Conservation (phyloP, 2,797 vertebrate species). For the Oceanodroma leucorhoa region DNA sequence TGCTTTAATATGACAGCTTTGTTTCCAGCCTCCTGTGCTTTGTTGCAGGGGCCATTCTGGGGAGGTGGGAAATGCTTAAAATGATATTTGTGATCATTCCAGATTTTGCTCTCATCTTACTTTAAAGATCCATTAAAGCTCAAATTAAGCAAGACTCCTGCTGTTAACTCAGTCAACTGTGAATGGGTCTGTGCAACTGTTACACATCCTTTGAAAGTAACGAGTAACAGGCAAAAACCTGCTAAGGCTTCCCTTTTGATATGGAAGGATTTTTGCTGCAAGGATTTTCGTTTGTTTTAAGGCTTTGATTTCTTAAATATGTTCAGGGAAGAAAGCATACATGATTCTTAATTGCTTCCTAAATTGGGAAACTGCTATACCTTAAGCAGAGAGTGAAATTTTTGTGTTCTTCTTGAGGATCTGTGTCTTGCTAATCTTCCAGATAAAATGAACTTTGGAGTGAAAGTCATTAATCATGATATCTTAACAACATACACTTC, state of each 20-base stretch:
- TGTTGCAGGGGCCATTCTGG: constrained; percentile 32
- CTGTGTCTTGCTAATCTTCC: constrained; percentile 59
- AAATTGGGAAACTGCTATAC: constrained; percentile 20
- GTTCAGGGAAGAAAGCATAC: constrained; percentile 64
- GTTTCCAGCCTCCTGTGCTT: constrained; percentile 2
- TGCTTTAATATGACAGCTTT: not conserved
- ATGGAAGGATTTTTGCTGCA: constrained; percentile 49
- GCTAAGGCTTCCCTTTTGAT: constrained; percentile 47
- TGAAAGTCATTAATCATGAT: constrained; percentile 56
- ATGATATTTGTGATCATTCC: constrained; percentile 16
- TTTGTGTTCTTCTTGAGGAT: constrained; percentile 44
- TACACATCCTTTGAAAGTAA: constrained; percentile 62
- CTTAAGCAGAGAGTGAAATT: constrained; percentile 53
- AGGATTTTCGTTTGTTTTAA: constrained; percentile 64
- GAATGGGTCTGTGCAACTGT: constrained; percentile 57
- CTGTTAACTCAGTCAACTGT: constrained; percentile 58
- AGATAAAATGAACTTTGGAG: constrained; percentile 52
- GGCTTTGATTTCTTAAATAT: constrained; percentile 62
- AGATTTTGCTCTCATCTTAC: constrained; percentile 30
- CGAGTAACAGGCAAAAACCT: constrained; percentile 43
- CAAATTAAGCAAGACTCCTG: constrained; percentile 69
- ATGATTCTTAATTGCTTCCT: constrained; percentile 59
- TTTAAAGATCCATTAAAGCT: constrained; percentile 65
- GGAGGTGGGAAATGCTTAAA: not conserved
- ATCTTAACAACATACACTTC: constrained; percentile 59